These are phyloP conservation scores for Grus americana DNA, from an alignment of 2,113 vertebrate species.

Conservation along the genomic window DNA sequence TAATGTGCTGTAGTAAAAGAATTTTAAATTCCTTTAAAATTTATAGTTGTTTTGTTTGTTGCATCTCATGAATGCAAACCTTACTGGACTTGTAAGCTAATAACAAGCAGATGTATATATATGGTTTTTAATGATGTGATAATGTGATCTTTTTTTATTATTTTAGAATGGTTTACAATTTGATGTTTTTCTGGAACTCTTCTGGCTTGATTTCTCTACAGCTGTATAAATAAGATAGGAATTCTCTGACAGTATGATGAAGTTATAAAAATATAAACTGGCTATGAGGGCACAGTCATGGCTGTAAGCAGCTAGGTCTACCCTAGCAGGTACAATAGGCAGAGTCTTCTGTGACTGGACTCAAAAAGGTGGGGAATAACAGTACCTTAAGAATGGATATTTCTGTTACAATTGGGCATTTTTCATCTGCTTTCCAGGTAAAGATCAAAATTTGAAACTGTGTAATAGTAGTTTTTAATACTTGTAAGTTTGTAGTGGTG, in stretches of 20 bases:
- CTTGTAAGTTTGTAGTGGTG: not conserved
- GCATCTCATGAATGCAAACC: not conserved
- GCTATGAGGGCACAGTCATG: not conserved
- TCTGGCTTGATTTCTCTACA: not conserved
- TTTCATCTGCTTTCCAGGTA: not conserved
- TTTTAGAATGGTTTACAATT: not conserved
- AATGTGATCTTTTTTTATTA: not conserved
- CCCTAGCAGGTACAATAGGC: not conserved
- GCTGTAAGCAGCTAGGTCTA: not conserved
- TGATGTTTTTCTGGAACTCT: not conserved
- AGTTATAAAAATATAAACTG: not conserved
- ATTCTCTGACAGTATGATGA: not conserved
- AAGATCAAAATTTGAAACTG: not conserved
- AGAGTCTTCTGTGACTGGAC: not conserved
- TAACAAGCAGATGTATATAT: not conserved
- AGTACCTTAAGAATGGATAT: not conserved
- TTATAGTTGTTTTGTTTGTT: not conserved
- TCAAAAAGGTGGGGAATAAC: not conserved
- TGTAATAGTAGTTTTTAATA: not conserved
- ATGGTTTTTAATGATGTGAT: not conserved
- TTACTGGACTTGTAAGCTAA: not conserved
- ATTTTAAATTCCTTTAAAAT: constrained; percentile 1
- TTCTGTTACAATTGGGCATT: not conserved
- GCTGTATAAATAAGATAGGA: constrained; percentile 19
- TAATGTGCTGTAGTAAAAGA: constrained; percentile 1